Evolutionary conservation across 2,113 vertebrate genomes (phyloP).

Genomic region (Pseudopodoces humilis): DNA sequence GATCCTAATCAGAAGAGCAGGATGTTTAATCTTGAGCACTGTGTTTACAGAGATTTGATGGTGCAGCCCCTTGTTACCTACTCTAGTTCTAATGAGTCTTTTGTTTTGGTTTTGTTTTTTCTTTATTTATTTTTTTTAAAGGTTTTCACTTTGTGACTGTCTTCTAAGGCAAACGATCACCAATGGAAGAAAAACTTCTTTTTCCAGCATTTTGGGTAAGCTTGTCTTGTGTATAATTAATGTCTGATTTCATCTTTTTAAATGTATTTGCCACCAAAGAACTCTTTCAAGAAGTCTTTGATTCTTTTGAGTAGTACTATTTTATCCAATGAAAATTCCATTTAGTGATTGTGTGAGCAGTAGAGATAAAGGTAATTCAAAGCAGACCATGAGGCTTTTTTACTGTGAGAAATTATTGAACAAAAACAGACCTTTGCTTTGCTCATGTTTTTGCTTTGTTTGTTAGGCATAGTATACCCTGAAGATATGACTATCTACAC

Average conservation of each 20-base stretch:
- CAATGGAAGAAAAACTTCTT: constrained; percentile 53
- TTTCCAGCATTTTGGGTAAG: constrained; percentile 51
- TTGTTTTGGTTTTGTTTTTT: neutral
- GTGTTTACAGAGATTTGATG: constrained; percentile 21
- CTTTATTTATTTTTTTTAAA: neutral
- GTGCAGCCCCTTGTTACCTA: neutral
- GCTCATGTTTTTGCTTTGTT: neutral
- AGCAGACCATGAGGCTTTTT: neutral
- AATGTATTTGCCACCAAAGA: neutral
- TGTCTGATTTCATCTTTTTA: neutral
- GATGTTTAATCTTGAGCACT: constrained; percentile 26
- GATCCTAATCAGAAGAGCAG: neutral
- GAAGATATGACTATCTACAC: neutral
- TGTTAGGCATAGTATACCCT: neutral
- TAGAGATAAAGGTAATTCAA: neutral
- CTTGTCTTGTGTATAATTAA: neutral
- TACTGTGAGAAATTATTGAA: neutral
- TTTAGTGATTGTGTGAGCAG: neutral
- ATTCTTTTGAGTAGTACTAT: neutral
- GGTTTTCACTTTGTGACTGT: constrained; percentile 3
- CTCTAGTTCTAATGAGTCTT: constrained; percentile 7
- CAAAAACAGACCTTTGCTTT: neutral
- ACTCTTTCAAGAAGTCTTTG: neutral
- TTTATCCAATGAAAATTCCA: neutral
- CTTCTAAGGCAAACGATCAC: neutral